Percentiles rank a stretch among this genome's conserved stretches.
phyloP scores from a whole-genome alignment of 2,888 invertebrate genomes.

The Melinopterus prodromus region DNA sequence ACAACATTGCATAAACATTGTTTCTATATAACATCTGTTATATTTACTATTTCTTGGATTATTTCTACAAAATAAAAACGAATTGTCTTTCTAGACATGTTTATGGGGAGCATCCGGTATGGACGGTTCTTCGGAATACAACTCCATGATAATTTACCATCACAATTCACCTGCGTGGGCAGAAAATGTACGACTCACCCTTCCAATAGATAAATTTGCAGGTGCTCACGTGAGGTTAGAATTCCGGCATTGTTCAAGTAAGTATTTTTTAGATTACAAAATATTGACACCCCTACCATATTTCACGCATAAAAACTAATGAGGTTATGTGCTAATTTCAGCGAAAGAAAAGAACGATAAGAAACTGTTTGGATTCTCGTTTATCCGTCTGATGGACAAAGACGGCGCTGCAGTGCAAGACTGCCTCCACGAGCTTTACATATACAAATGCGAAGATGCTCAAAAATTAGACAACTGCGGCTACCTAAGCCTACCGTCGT shows the following conservation, averaged over 20 bases:
- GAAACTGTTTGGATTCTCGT: slow-evolving; percentile 91
- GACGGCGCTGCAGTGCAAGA: slow-evolving; percentile 91
- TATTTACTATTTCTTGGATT: slow-evolving; percentile 8
- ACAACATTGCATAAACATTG: no score
- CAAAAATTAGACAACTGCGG: slow-evolving; percentile 72
- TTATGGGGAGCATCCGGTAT: slow-evolving; percentile 88
- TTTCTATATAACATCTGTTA: background rate
- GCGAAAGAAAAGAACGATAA: slow-evolving; percentile 90
- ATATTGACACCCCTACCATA: no score
- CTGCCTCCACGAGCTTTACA: slow-evolving; percentile 87
- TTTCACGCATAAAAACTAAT: no score
- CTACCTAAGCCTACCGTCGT: slow-evolving; percentile 72
- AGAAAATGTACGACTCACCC: slow-evolving; percentile 85
- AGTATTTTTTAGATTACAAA: slow-evolving; percentile 55
- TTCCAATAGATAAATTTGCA: slow-evolving; percentile 92
- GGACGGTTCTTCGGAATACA: slow-evolving; percentile 77
- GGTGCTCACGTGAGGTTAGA: slow-evolving; percentile 92
- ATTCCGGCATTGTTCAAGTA: slow-evolving; percentile 93
- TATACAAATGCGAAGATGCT: slow-evolving; percentile 92
- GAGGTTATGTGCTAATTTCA: slow-evolving; percentile 55
- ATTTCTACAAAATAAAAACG: background rate
- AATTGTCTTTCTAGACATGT: slow-evolving; percentile 68
- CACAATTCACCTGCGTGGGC: slow-evolving; percentile 94
- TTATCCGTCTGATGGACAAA: slow-evolving; percentile 88
- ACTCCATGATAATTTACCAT: slow-evolving; percentile 91